Evolutionary conservation across 2,797 vertebrate genomes (phyloP).

Genomic region (Falco cherrug): DNA sequence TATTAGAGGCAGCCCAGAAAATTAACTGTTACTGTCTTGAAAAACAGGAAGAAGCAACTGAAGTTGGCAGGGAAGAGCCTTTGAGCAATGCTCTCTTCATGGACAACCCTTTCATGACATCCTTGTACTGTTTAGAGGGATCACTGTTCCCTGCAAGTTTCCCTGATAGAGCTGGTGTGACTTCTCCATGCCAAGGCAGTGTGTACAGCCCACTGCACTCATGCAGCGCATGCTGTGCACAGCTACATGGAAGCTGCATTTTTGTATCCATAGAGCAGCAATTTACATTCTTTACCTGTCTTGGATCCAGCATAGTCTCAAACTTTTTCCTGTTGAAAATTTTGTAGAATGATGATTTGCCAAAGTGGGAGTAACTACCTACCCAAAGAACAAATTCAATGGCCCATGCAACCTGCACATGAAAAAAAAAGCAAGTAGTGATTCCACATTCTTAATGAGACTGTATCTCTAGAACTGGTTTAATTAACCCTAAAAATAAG

Average conservation of each 20-base stretch:
- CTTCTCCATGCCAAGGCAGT: background rate
- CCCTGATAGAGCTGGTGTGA: background rate
- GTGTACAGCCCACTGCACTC: background rate
- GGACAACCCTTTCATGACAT: background rate
- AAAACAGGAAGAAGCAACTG: background rate
- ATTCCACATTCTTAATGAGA: background rate
- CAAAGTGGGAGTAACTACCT: background rate
- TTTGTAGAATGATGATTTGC: slow-evolving; percentile 73
- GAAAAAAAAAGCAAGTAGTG: background rate
- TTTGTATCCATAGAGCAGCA: background rate
- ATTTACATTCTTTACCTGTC: slow-evolving; percentile 69
- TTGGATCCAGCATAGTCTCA: slow-evolving; percentile 76
- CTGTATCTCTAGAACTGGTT: background rate
- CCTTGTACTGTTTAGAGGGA: background rate
- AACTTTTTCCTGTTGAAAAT: slow-evolving; percentile 82
- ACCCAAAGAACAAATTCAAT: slow-evolving; percentile 81
- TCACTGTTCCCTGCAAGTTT: background rate
- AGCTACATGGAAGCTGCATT: background rate
- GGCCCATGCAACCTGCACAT: slow-evolving; percentile 75
- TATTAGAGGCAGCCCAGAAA: background rate
- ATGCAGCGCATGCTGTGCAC: background rate
- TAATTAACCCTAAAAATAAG: background rate
- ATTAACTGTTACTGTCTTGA: background rate
- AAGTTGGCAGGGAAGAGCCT: background rate
- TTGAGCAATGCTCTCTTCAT: background rate